Base-by-base conservation (phyloP, 2,888 invertebrate species). In the Chrysolina americana region DNA sequence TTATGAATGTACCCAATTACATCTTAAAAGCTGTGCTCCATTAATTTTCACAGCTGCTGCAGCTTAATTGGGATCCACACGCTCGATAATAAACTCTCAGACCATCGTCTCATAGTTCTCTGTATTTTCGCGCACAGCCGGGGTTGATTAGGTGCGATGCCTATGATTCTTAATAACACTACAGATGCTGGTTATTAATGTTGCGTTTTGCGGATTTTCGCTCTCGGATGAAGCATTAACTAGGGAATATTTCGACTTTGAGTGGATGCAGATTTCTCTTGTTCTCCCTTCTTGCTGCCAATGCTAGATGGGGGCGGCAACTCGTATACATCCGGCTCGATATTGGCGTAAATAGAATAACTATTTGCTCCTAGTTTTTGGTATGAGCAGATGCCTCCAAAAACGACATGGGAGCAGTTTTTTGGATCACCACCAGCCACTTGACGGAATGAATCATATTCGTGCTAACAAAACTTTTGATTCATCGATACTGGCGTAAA, bases 1-100 rank as follows among this genome's bases (percentile, higher is more conserved):
- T 90, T 91, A 90, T 90, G 90, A 90, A 90, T 90, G 90, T 89
- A 88, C 89, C 90, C 90, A 91, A 90, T 91, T 90, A 91, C 90
- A 90, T 90, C 90, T 91, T 90, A 90, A 90, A 90, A 90, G 90
- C 90, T 89, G 90, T 89, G 90, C 90, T 89, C 90, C 90, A 90
- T 90, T 90, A 90, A 90, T 90, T 90, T 90, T 90, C 90, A 90
- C 91, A 90, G 90, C 90, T 90, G 90, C 90, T 89, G 89, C 89
- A 89, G 89, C 90, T 90, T 90, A 91, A 90, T 91, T 90, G 90
- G 90, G 89, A 89, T 89, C 89, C 89, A 88, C 87, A 88, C 89
- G 88, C 87, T 88, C 88, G 89, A 90, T 90, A 90, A 90, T 90
- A 90, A 90, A 89, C 84, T 81, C 72, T 70, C 71, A 68, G 66